Percentiles rank a stretch among this genome's conserved stretches.
Evolutionary conservation across 2,113 vertebrate genomes (phyloP).

Genomic region (Megatriorchis doriae): DNA sequence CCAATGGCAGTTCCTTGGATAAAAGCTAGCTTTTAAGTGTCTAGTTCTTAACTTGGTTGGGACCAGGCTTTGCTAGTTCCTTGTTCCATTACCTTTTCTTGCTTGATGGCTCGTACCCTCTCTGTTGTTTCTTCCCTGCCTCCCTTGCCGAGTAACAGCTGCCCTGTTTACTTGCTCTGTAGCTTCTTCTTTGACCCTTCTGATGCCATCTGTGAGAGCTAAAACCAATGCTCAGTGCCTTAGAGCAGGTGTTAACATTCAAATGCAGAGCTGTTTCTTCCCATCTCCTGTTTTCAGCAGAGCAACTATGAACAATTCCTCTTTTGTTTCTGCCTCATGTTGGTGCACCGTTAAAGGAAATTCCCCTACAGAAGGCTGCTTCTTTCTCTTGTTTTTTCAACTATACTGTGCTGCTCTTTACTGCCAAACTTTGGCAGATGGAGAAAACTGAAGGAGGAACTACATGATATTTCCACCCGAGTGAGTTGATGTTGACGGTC

Average conservation of each 20-base stretch:
- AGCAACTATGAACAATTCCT: background rate
- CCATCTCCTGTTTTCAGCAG: background rate
- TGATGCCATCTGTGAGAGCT: background rate
- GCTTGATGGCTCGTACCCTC: background rate
- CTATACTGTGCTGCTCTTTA: background rate
- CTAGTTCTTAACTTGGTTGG: background rate
- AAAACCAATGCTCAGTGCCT: background rate
- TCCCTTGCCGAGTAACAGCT: background rate
- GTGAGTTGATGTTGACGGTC: background rate
- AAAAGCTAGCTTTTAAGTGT: background rate
- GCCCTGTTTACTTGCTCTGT: background rate
- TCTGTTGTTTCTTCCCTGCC: background rate
- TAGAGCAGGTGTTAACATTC: background rate
- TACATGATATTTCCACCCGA: background rate
- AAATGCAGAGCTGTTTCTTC: background rate
- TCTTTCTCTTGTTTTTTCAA: background rate
- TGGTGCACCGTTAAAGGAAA: background rate
- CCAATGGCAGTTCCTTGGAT: background rate
- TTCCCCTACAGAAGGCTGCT: background rate
- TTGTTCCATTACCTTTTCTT: background rate
- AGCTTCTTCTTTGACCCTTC: background rate
- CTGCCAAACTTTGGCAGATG: background rate
- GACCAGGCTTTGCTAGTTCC: background rate
- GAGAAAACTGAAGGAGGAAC: background rate
- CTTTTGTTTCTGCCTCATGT: background rate